These are phyloP conservation scores for Spatulosminthurus flaviceps DNA, from an alignment of 2,888 invertebrate genomes.

Conservation along the genomic window DNA sequence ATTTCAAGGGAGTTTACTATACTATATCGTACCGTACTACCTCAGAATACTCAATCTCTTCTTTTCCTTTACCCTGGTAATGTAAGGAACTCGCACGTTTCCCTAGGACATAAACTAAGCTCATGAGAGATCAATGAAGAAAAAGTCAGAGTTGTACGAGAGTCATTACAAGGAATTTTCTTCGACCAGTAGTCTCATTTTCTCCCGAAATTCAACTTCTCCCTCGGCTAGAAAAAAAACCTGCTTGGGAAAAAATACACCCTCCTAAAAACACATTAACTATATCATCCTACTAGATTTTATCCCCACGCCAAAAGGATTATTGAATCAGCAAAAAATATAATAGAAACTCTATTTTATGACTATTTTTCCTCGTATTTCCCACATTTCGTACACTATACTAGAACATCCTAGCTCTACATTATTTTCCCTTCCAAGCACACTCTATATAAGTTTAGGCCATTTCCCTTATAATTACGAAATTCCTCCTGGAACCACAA, in stretches of 20 bases:
- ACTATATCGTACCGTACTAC: not conserved
- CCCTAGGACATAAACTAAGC: constrained; percentile 45
- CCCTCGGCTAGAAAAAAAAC: too few relatives aligned
- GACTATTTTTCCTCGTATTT: too few relatives aligned
- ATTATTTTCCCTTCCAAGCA: too few relatives aligned
- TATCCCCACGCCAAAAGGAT: not conserved
- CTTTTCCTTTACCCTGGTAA: not conserved
- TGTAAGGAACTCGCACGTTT: not conserved
- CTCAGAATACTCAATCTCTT: not conserved
- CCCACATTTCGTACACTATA: too few relatives aligned
- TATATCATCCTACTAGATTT: not conserved
- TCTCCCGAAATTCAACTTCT: constrained; percentile 1
- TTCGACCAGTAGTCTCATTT: constrained; percentile 14
- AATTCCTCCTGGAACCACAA: not conserved
- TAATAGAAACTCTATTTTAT: too few relatives aligned
- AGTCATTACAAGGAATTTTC: constrained; percentile 35
- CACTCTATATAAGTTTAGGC: too few relatives aligned
- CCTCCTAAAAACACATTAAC: not conserved
- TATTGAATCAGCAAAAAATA: constrained; percentile 8
- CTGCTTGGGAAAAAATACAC: too few relatives aligned
- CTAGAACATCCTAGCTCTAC: too few relatives aligned
- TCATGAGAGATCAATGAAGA: constrained; percentile 44
- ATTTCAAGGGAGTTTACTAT: not conserved
- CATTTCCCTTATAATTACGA: not conserved
- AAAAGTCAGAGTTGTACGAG: constrained; percentile 41